A percentile compares a stretch with the other conserved stretches of the same genome.
These are phyloP conservation scores for Caranx melampygus DNA, from an alignment of 2,113 vertebrate genomes.

Conservation along the genomic window DNA sequence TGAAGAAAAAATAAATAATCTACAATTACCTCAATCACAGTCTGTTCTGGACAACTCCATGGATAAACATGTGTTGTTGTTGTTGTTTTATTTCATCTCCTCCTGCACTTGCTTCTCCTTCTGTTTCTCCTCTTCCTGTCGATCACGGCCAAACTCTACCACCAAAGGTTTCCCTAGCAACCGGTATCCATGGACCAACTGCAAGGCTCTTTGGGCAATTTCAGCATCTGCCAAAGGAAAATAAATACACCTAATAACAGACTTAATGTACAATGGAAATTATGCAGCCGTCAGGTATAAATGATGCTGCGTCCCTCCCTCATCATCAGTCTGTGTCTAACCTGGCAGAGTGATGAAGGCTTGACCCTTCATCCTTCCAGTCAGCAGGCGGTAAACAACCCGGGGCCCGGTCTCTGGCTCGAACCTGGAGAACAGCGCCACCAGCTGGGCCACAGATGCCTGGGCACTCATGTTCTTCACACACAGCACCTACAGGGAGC, in stretches of 20 bases:
- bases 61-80: not conserved
- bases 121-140: slow-evolving; percentile 65
- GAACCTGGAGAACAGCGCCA: slow-evolving; percentile 93
- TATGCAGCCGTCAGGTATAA: too few species aligned
- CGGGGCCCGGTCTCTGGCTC: slow-evolving; percentile 80
- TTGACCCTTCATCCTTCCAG: slow-evolving; percentile 92
- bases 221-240: slow-evolving; percentile 80
- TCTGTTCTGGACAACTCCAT: not conserved
- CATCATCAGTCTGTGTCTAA: slow-evolving; percentile 58
- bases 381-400: slow-evolving; percentile 90
- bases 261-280: too few species aligned
- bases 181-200: slow-evolving; percentile 88
- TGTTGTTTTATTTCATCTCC: slow-evolving; percentile 16
- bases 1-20: not conserved
- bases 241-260: not conserved
- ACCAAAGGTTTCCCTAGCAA: slow-evolving; percentile 91
- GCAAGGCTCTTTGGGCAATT: slow-evolving; percentile 84
- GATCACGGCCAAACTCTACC: slow-evolving; percentile 90
- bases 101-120: slow-evolving; percentile 20
- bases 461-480: slow-evolving; percentile 91
- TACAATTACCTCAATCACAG: not conserved
- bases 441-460: slow-evolving; percentile 87
- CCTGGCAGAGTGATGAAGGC: slow-evolving; percentile 94
- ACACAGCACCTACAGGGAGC: slow-evolving; percentile 87
- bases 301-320: not conserved